Evolutionary conservation across 2,888 invertebrate species (phyloP).

Genomic region (Petrolisthes cinctipes): DNA sequence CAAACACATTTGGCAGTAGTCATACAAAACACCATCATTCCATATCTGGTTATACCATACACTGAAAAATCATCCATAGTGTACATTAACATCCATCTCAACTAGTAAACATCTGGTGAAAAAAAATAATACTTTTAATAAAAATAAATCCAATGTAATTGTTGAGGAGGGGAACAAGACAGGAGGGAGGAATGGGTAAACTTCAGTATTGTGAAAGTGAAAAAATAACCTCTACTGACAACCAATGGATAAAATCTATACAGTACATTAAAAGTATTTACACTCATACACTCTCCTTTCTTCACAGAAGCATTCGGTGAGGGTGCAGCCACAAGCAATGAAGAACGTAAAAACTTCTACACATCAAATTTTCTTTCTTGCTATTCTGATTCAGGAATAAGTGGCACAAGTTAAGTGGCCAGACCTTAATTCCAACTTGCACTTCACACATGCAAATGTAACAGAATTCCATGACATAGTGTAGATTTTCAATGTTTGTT

Average conservation of each 20-base stretch:
- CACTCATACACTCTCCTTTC: slow-evolving; percentile 12
- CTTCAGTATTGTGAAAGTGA: slow-evolving; percentile 10
- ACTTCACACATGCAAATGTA: too few species aligned
- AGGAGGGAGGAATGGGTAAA: not conserved
- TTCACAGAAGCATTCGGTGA: slow-evolving; percentile 21
- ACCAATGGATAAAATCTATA: slow-evolving; percentile 34
- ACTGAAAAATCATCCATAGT: not conserved
- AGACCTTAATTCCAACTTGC: too few species aligned
- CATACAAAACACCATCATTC: too few species aligned
- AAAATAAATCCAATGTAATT: slow-evolving; percentile 1
- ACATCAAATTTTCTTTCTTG: too few species aligned
- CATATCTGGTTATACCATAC: too few species aligned
- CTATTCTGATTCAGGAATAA: too few species aligned
- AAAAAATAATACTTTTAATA: not conserved
- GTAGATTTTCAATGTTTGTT: too few species aligned
- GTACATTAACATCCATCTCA: not conserved
- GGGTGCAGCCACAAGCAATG: slow-evolving; percentile 7
- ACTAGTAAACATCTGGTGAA: not conserved
- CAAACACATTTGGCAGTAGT: too few species aligned
- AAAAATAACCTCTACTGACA: slow-evolving; percentile 36
- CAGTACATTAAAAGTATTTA: slow-evolving; percentile 6
- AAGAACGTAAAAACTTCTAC: not conserved
- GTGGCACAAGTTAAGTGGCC: too few species aligned
- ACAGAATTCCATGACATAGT: too few species aligned
- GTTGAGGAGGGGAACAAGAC: not conserved